These are phyloP conservation scores for Drosophila lini DNA, from an alignment of 1,140 invertebrate species.

Conservation along the genomic window DNA sequence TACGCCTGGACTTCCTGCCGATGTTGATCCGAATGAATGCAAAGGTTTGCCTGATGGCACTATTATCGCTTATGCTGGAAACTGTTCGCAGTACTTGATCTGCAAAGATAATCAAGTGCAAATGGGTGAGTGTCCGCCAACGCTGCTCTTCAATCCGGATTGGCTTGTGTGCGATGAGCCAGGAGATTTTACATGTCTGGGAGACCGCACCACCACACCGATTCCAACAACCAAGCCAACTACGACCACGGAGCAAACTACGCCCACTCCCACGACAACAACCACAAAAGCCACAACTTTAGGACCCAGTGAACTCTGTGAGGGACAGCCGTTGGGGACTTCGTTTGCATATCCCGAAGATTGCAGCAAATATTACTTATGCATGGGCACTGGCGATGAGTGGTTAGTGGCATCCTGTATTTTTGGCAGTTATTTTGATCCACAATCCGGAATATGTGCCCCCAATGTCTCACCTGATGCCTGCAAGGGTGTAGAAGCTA, in stretches of 20 bases:
- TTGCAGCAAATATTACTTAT: constrained; percentile 63
- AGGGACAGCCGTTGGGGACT: constrained; percentile 4
- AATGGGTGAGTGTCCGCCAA: constrained; percentile 41
- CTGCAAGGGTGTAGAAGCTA: constrained; percentile 36
- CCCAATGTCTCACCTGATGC: constrained; percentile 62
- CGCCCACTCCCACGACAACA: constrained; percentile 22
- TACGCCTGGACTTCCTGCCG: constrained; percentile 44
- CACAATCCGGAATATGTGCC: constrained; percentile 46
- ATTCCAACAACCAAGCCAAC: constrained; percentile 33
- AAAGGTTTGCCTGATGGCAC: constrained; percentile 18
- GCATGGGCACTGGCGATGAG: constrained; percentile 29
- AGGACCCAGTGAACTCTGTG: constrained; percentile 58
- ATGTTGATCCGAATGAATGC: constrained; percentile 56
- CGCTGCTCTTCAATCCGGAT: constrained; percentile 61
- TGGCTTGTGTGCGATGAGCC: constrained; percentile 56
- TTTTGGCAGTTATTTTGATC: constrained; percentile 57
- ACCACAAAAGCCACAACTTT: constrained; percentile 33
- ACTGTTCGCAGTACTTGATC: constrained; percentile 60
- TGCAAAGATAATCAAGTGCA: constrained; percentile 47
- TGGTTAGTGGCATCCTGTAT: constrained; percentile 54
- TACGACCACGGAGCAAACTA: constrained; percentile 36
- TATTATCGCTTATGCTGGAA: constrained; percentile 54
- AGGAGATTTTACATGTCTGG: constrained; percentile 55
- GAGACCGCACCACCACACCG: constrained; percentile 59
- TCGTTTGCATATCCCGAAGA: constrained; percentile 55